Base-by-base conservation (phyloP, 2,113 vertebrate genomes). In the Cervus canadensis region DNA sequence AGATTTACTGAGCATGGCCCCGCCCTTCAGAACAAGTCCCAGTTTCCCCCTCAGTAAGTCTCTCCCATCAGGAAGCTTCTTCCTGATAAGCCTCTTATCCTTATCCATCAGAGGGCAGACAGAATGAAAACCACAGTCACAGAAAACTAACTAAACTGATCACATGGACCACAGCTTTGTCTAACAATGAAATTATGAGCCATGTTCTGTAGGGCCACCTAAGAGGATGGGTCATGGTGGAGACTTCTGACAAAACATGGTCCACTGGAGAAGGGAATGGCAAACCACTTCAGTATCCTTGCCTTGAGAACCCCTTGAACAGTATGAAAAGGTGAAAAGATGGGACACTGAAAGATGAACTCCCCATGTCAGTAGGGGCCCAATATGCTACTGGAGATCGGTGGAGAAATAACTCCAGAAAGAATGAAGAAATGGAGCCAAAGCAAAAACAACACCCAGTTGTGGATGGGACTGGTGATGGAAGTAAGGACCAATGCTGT, bases 311-410 rank as follows among this genome's bases (percentile, higher is more conserved):
- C 67, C n/a, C 9, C 19, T 40, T 40, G n/a, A 71, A 40, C n/a
- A 40, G n/a, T 71, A 40, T 71, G 67, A 40, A 71, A 71, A 71
- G 67, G 19, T 0, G 4, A 40, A 40, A 40, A 40, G n/a, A 40
- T 71, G 12, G 19, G n/a, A 71, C n/a, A 40, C 19, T 71, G n/a
- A 40, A 71, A 71, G n/a, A 23, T 23, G 67, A 40, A 71, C 10
- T 71, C n/a, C n/a, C 67, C 21, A 36, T 2, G n/a, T 40, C 10
- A 0, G 19, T 23, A 71, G n/a, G n/a, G 23, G 19, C 19, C 67
- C 67, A 40, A 6, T 40, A 40, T 12, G n/a, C 19, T 40, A 23
- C n/a, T 71, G 19, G 5, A 71, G n/a, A 71, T 40, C 0, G 3
- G 0, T 1, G 10, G 67, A 71, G 67, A 71, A 40, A 40, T 71